These are phyloP conservation scores for Morus bassanus DNA, from an alignment of 2,797 vertebrate genomes.

Conservation along the genomic window DNA sequence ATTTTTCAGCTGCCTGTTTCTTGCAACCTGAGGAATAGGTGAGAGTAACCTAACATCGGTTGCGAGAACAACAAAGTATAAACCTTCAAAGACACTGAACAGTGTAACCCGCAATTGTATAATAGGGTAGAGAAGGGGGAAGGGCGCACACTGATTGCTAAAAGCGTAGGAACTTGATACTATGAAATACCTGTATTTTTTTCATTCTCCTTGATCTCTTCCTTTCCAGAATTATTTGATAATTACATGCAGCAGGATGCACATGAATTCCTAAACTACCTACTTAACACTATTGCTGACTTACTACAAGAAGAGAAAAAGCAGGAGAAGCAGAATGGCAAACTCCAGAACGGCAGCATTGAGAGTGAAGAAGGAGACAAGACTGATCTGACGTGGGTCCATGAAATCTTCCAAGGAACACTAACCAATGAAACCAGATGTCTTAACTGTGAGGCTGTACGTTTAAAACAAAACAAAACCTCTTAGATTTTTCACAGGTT, in stretches of 20 bases:
- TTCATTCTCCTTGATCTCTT: background rate
- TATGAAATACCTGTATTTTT: background rate
- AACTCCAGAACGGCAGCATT: conserved; percentile 85
- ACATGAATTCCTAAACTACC: conserved; percentile 93
- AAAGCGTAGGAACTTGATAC: too few relatives aligned
- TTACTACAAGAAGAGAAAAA: conserved; percentile 91
- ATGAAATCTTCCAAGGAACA: conserved; percentile 94
- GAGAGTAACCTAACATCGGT: background rate
- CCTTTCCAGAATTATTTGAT: conserved; percentile 85
- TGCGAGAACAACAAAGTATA: background rate
- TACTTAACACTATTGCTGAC: conserved; percentile 94
- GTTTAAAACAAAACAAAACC: conserved; percentile 39
- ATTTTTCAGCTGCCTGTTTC: background rate
- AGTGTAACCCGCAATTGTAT: background rate
- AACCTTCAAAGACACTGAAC: background rate
- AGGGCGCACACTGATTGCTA: background rate
- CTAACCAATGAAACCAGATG: conserved; percentile 94
- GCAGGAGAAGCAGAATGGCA: conserved; percentile 92
- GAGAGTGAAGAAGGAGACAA: conserved; percentile 82
- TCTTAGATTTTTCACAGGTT: conserved; percentile 4
- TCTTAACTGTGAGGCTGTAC: conserved; percentile 93
- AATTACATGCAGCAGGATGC: conserved; percentile 96
- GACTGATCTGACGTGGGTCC: conserved; percentile 89
- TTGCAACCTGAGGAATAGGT: background rate
- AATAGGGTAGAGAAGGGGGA: background rate